A percentile compares a stretch with the other conserved stretches of the same genome.
Evolutionary conservation across 1,140 invertebrate species (phyloP).

Genomic region (Tenebrio molitor): DNA sequence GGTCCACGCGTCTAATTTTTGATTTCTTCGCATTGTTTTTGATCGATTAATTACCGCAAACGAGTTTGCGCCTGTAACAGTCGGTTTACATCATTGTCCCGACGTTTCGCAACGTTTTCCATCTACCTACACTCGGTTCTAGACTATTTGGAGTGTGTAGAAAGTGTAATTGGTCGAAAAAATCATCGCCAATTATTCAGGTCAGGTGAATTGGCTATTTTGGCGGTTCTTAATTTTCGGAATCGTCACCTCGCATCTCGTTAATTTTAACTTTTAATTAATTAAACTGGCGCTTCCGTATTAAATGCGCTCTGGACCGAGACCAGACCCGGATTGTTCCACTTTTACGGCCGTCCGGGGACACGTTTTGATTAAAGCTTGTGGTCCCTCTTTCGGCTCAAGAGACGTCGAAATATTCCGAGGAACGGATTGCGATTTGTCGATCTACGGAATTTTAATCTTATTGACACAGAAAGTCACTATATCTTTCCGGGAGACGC

Average conservation of each 20-base stretch:
- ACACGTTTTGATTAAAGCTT: not conserved
- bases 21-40: conserved; percentile 6
- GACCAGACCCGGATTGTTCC: not conserved
- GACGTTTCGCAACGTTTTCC: conserved; percentile 26
- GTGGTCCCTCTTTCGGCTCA: too few species aligned
- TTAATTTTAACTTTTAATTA: not conserved
- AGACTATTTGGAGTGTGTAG: conserved; percentile 32
- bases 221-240: conserved; percentile 12
- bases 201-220: conserved; percentile 9
- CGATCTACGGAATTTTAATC: too few species aligned
- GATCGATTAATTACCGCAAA: conserved; percentile 19
- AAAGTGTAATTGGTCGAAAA: conserved; percentile 38
- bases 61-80: conserved; percentile 23
- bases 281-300: conserved; percentile 1
- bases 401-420: too few species aligned
- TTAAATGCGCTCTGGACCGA: not conserved
- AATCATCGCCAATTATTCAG: conserved; percentile 19
- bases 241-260: conserved; percentile 1
- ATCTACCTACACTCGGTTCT: conserved; percentile 26
- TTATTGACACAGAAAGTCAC: not conserved
- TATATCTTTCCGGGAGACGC: not conserved
- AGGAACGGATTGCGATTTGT: too few species aligned
- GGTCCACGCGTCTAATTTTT: too few species aligned
- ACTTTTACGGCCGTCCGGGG: not conserved
- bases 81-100: conserved; percentile 32